Conservation (phyloP, 2,113 vertebrate genomes). For the Coptodon rendalli region DNA sequence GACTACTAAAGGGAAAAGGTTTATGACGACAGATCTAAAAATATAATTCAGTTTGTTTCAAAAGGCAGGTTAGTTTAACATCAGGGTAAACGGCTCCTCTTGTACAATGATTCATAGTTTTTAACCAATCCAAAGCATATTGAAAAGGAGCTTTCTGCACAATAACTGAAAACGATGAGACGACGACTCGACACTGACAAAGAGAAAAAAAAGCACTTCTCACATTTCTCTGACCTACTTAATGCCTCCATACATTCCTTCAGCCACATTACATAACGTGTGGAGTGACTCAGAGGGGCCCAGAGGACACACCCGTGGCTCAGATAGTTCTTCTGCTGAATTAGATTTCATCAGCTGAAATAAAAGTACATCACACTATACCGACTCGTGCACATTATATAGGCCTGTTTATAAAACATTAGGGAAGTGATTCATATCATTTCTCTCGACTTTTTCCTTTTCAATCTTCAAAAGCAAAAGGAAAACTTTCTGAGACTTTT, state of each 20-base stretch:
- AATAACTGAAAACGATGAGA: background rate
- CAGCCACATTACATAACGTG: background rate
- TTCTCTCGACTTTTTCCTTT: background rate
- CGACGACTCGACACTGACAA: background rate
- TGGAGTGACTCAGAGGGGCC: background rate
- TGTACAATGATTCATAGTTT: background rate
- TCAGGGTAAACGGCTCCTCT: background rate
- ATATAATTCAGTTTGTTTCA: background rate
- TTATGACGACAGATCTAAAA: background rate
- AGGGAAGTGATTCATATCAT: background rate
- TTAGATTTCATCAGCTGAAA: background rate
- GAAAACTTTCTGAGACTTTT: background rate
- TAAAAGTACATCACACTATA: background rate
- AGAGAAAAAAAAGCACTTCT: background rate
- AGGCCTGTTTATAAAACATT: background rate
- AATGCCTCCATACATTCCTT: background rate
- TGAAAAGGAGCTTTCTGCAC: background rate
- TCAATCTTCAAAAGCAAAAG: background rate
- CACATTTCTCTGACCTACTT: background rate
- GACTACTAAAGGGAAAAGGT: background rate
- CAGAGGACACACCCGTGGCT: background rate
- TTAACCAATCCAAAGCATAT: background rate
- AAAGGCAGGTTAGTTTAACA: background rate
- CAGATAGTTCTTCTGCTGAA: background rate
- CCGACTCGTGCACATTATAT: background rate